phyloP scores from a whole-genome alignment of 2,113 vertebrate species.

The Chamaea fasciata region DNA sequence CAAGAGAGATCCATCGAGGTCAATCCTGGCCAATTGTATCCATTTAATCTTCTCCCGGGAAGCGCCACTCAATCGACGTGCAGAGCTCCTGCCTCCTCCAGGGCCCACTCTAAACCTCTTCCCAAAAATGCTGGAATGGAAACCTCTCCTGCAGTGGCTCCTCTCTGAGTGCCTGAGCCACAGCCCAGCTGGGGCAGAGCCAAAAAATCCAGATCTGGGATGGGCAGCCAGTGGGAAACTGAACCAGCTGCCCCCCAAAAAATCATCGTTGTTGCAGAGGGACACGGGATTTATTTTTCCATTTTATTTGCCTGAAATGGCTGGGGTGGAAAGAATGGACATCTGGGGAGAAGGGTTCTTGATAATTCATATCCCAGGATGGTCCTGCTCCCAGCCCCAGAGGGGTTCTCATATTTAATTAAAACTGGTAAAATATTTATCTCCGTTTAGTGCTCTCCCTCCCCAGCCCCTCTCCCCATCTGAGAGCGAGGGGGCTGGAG shows the following conservation, averaged over 20 bases:
- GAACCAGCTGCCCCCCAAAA: not conserved
- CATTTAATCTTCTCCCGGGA: not conserved
- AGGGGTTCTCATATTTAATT: conserved; percentile 35
- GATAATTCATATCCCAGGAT: not conserved
- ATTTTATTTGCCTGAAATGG: not conserved
- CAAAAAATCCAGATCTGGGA: not conserved
- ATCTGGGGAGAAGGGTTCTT: not conserved
- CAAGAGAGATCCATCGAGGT: not conserved
- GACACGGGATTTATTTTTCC: not conserved
- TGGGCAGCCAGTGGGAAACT: not conserved
- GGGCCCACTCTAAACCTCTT: not conserved
- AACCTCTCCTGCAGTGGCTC: not conserved
- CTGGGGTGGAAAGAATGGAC: not conserved
- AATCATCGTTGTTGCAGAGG: too few species aligned
- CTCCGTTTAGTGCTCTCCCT: not conserved
- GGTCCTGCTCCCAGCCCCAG: not conserved
- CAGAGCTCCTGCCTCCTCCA: not conserved
- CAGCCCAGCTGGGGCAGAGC: not conserved
- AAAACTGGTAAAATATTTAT: conserved; percentile 23
- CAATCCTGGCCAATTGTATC: conserved; percentile 1
- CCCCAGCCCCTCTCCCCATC: not conserved
- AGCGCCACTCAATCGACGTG: not conserved
- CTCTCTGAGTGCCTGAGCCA: not conserved
- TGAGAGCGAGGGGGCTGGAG: not conserved
- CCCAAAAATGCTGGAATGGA: not conserved